Base-by-base conservation (phyloP, 1,140 invertebrate species). In the Propsilocerus akamusi region DNA sequence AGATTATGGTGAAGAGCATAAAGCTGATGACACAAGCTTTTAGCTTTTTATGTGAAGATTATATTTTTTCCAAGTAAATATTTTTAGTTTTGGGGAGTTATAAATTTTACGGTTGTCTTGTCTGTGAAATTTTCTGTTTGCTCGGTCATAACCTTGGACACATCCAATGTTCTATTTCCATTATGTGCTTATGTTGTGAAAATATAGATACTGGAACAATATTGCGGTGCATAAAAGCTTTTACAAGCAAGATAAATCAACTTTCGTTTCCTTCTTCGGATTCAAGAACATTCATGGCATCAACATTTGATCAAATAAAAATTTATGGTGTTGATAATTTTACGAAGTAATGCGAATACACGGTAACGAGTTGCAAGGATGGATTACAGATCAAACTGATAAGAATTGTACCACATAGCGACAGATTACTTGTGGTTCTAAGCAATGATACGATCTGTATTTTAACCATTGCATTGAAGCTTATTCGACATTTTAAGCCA, bases 391-490 rank as follows among this genome's bases (percentile, higher is more conserved):
- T 76, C 6, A 80, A 79, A 59, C 66, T 78, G 56, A 73, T 77
- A 6, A 53, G 68, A 24, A 79, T 74, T 57, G 64, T 73, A 32
- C 77, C 77, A 26, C 60, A 68, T 20, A 68, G 71, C 26, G 70
- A 75, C 55, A 65, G 75, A 58, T 69, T 81, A 47, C 67, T 79
- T 12, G 72, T 71, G 5, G 75, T 73, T 56, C 80, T 77, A 55
- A 67, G 73, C 56, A 78, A 78, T 64, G 77, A 83, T 58, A 65
- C 70, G 6, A 66, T 85, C 30, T 75, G 83, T 57, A 68, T 79
- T 47, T 84, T 82, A 81, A 71, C 69, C 12, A 46, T 47, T 26
- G 3, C 37, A 17, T 32, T 47, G 62, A 30, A 52, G 57, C 50
- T 53, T 53, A 51, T 68, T 62, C 54, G 58, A 58, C 28, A 55